A percentile compares a stretch with the other conserved stretches of the same genome.
Conservation (phyloP, 1,140 invertebrate genomes). For the Temnothorax nylanderi region DNA sequence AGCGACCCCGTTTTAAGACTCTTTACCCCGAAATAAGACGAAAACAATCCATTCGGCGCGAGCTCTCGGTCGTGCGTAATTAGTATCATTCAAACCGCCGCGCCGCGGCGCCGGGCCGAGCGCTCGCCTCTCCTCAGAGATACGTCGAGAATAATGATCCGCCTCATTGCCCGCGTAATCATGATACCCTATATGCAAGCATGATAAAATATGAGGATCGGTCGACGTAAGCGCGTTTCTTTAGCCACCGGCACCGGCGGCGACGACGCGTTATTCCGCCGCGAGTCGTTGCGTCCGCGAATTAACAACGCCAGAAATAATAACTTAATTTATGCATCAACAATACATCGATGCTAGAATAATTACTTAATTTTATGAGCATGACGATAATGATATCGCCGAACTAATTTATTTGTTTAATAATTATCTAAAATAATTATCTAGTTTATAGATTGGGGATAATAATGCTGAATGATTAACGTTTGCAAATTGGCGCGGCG, state of each 20-base stretch:
- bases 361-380: conserved; percentile 29
- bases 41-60: conserved; percentile 49
- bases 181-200: conserved; percentile 29
- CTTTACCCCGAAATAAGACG: conserved; percentile 67
- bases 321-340: conserved; percentile 36
- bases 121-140: not conserved
- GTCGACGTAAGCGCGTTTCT: conserved; percentile 7
- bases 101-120: not conserved
- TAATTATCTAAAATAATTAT: conserved; percentile 35
- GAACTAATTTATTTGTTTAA: conserved; percentile 11
- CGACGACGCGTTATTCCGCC: conserved; percentile 13
- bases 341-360: not conserved
- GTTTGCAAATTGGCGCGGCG: not conserved
- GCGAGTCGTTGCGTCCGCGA: not conserved
- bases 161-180: conserved; percentile 45
- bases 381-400: not conserved
- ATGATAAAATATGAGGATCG: conserved; percentile 44
- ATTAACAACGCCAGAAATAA: conserved; percentile 27
- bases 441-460: conserved; percentile 10
- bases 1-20: conserved; percentile 52
- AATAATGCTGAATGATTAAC: conserved; percentile 27
- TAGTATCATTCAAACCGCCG: conserved; percentile 33
- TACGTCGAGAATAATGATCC: conserved; percentile 51
- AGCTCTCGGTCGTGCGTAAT: conserved; percentile 48
- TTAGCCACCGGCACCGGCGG: conserved; percentile 12